phyloP scores from a whole-genome alignment of 2,113 vertebrate genomes.

The Orientallactaga bullata region DNA sequence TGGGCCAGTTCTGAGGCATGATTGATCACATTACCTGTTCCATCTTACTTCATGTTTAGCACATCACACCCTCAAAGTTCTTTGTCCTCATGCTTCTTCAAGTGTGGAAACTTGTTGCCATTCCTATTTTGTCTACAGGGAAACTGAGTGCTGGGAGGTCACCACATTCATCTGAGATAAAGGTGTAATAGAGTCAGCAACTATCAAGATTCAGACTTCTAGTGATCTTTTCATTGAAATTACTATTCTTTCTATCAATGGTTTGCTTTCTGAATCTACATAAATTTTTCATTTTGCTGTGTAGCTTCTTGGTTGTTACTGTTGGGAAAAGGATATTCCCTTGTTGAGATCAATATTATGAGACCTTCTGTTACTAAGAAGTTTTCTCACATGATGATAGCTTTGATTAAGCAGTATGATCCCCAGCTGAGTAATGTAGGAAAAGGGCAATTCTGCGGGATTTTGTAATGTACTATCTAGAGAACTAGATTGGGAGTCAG shows the following conservation, averaged over 20 bases:
- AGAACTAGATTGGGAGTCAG: not conserved
- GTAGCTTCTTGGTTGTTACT: not conserved
- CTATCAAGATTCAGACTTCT: not conserved
- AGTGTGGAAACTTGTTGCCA: slow-evolving; percentile 4
- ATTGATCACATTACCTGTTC: slow-evolving; percentile 44
- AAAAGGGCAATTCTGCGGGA: slow-evolving; percentile 15
- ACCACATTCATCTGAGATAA: slow-evolving; percentile 18
- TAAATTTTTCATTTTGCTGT: slow-evolving; percentile 23
- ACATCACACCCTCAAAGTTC: not conserved
- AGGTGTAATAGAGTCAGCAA: not conserved
- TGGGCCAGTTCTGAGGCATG: not conserved
- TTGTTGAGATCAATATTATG: slow-evolving; percentile 24
- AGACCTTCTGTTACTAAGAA: slow-evolving; percentile 2
- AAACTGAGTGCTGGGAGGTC: not conserved
- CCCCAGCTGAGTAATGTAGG: slow-evolving; percentile 28
- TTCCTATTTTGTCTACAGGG: slow-evolving; percentile 42
- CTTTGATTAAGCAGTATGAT: slow-evolving; percentile 44
- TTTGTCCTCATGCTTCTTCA: slow-evolving; percentile 18
- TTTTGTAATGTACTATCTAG: slow-evolving; percentile 24
- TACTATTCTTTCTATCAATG: not conserved
- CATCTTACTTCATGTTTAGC: slow-evolving; percentile 47
- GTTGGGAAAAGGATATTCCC: not conserved
- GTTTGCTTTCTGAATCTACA: slow-evolving; percentile 38
- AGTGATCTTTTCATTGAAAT: slow-evolving; percentile 43
- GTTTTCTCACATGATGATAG: slow-evolving; percentile 18